Evolutionary conservation across 2,888 invertebrate genomes (phyloP).

Genomic region (Theodoxus fluviatilis): DNA sequence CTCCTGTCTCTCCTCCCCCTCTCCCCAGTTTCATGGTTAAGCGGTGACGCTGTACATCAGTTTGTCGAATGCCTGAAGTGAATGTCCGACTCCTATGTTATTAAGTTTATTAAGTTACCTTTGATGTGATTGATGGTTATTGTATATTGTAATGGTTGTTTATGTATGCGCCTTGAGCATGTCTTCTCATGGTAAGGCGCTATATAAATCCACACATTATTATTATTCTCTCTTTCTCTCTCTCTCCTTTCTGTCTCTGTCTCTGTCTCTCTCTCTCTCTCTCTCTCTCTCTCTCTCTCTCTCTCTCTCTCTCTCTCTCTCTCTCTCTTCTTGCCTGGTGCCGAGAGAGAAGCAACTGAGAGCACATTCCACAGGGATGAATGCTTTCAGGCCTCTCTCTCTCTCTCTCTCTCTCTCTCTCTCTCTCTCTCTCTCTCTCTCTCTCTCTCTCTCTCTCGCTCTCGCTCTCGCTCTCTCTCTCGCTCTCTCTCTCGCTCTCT

Average conservation of each 20-base stretch:
- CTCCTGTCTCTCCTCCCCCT: too few relatives aligned
- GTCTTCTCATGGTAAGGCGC: too few relatives aligned
- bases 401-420: conserved; percentile 3
- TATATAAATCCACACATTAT: too few relatives aligned
- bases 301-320: conserved; percentile 16
- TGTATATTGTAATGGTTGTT: too few relatives aligned
- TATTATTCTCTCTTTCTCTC: neutral
- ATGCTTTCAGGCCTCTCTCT: neutral
- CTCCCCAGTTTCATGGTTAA: too few relatives aligned
- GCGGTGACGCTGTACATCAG: too few relatives aligned
- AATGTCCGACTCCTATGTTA: too few relatives aligned
- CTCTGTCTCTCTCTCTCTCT: conserved; percentile 11
- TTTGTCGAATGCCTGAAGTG: too few relatives aligned
- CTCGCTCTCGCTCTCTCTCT: neutral
- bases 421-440: neutral
- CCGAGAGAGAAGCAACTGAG: neutral
- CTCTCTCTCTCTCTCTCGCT: conserved; percentile 2
- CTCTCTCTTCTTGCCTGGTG: neutral
- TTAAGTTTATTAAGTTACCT: too few relatives aligned
- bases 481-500: conserved; percentile 1
- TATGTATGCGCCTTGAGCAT: too few relatives aligned
- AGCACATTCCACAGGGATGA: neutral
- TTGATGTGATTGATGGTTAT: too few relatives aligned
- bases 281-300: conserved; percentile 4
- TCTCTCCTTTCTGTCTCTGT: conserved; percentile 1